phyloP scores from a whole-genome alignment of 2,888 invertebrate genomes.

The Parnassius glacialis region DNA sequence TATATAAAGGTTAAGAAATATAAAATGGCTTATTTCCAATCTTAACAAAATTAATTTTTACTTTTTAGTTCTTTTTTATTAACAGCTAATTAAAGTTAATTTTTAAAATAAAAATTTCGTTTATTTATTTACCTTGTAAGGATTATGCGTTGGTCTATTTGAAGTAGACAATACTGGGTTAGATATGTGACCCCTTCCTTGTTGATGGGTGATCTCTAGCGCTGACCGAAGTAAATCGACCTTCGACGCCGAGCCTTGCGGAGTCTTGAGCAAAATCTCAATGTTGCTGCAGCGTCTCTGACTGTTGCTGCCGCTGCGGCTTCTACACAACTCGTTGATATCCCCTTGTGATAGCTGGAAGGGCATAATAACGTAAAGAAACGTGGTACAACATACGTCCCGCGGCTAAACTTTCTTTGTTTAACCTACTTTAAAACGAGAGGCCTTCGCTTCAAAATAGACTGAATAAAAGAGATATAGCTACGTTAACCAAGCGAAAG shows the following conservation, averaged over 20 bases:
- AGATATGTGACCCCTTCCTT: constrained; percentile 79
- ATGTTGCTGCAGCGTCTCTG: constrained; percentile 81
- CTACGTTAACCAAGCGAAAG: too few relatives aligned
- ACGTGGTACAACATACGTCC: too few relatives aligned
- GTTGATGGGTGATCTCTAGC: constrained; percentile 83
- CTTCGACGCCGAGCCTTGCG: constrained; percentile 78
- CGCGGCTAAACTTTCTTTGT: too few relatives aligned
- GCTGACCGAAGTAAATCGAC: constrained; percentile 86
- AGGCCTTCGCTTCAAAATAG: too few relatives aligned
- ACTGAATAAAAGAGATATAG: too few relatives aligned
- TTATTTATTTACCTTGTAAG: constrained; percentile 56
- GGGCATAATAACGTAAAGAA: constrained; percentile 2
- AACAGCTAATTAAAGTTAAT: too few relatives aligned
- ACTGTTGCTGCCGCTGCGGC: constrained; percentile 73
- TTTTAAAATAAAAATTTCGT: too few relatives aligned
- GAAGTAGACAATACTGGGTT: constrained; percentile 78
- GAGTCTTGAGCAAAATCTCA: constrained; percentile 64
- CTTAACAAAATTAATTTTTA: too few relatives aligned
- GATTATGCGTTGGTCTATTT: constrained; percentile 53
- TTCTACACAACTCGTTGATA: constrained; percentile 71
- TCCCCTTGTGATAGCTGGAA: constrained; percentile 77
- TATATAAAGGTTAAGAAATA: too few relatives aligned
- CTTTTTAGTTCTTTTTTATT: too few relatives aligned
- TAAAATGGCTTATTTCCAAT: too few relatives aligned
- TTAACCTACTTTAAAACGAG: too few relatives aligned